Conservation (phyloP, 2,888 invertebrate genomes). For the Metallyticus violacea region DNA sequence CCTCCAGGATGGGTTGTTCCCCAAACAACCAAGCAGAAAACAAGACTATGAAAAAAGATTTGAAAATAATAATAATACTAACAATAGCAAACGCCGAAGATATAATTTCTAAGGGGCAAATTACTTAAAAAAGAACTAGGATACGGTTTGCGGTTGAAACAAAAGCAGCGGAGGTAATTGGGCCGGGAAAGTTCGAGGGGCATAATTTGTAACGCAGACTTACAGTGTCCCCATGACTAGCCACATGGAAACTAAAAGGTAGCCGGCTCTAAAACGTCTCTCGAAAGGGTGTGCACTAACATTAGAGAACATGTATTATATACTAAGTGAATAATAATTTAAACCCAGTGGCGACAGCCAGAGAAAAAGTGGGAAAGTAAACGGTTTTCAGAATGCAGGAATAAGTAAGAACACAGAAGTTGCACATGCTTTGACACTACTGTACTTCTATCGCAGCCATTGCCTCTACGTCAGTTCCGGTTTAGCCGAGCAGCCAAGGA, state of each 20-base stretch:
- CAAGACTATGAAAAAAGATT: not conserved
- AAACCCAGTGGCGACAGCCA: not conserved
- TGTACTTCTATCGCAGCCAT: not conserved
- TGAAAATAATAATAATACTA: not conserved
- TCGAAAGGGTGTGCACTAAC: not conserved
- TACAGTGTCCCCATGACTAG: not conserved
- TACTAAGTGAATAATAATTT: not conserved
- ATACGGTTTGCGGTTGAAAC: not conserved
- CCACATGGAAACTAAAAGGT: not conserved
- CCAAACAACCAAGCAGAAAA: not conserved
- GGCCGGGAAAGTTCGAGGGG: not conserved
- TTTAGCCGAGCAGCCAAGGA: not conserved
- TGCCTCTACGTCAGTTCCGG: not conserved
- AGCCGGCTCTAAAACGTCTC: not conserved
- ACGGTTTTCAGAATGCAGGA: not conserved
- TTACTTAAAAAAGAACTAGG: not conserved
- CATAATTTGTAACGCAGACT: not conserved
- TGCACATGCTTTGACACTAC: not conserved
- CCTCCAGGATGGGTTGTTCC: not conserved
- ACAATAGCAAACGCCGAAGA: not conserved
- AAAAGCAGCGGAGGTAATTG: not conserved
- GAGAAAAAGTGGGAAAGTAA: too few species aligned
- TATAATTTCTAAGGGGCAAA: not conserved
- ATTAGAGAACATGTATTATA: not conserved
- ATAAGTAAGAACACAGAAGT: not conserved